These are phyloP conservation scores for Drosophila emarginata DNA, from an alignment of 2,888 invertebrate species.

Conservation along the genomic window DNA sequence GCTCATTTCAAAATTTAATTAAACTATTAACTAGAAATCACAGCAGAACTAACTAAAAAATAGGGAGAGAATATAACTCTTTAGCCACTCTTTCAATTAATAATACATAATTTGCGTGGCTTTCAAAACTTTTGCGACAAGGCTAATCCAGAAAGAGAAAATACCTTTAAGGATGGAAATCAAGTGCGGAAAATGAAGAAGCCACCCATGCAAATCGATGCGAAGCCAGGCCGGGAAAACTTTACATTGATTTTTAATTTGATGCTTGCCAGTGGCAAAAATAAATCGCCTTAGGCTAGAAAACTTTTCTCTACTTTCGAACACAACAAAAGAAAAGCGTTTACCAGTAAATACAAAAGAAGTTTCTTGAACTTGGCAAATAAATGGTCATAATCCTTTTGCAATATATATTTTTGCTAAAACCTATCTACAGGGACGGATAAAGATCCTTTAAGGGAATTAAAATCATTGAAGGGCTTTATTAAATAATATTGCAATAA, in stretches of 20 bases:
- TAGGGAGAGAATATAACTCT: constrained; percentile 10
- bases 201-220: constrained; percentile 19
- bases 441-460: background rate
- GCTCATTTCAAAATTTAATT: constrained; percentile 28
- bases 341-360: constrained; percentile 37
- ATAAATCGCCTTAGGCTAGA: constrained; percentile 67
- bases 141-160: constrained; percentile 42
- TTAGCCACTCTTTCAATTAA: constrained; percentile 42
- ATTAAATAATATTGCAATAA: too few relatives aligned
- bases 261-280: constrained; percentile 45
- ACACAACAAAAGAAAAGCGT: constrained; percentile 28
- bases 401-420: background rate
- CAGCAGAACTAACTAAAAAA: constrained; percentile 27
- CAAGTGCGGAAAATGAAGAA: constrained; percentile 22
- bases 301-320: constrained; percentile 42
- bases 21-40: constrained; percentile 20
- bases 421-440: background rate
- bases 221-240: constrained; percentile 46
- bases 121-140: constrained; percentile 43
- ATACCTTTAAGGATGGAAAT: constrained; percentile 35
- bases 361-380: constrained; percentile 47
- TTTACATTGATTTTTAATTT: constrained; percentile 74
- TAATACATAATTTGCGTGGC: constrained; percentile 50
- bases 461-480: too few relatives aligned
- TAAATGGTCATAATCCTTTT: constrained; percentile 73